Conservation (phyloP, 2,113 vertebrate species). For the Lethenteron camtschaticum region DNA sequence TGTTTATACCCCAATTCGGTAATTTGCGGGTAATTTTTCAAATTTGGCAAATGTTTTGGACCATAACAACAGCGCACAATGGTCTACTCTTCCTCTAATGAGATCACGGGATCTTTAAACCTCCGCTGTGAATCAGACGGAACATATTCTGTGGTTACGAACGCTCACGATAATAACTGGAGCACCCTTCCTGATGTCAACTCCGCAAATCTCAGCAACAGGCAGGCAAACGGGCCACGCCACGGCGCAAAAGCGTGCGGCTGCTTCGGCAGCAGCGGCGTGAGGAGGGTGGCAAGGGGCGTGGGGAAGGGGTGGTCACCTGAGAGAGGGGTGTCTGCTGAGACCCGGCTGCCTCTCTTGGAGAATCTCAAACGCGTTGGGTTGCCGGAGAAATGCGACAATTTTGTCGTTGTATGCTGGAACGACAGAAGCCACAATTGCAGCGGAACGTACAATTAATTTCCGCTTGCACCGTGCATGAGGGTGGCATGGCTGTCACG, state of each 20-base stretch:
- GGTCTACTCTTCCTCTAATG: too few relatives aligned
- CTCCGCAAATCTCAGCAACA: not conserved
- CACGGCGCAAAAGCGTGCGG: not conserved
- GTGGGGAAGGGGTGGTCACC: conserved; percentile 22
- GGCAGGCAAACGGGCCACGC: not conserved
- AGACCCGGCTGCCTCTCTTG: conserved; percentile 84
- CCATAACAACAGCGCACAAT: too few relatives aligned
- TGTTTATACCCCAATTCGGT: too few relatives aligned
- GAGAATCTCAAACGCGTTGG: conserved; percentile 87
- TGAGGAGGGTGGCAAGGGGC: not conserved
- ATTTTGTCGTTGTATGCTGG: conserved; percentile 97
- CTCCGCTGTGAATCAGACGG: too few relatives aligned
- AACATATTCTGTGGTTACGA: too few relatives aligned
- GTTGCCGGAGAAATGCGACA: conserved; percentile 81
- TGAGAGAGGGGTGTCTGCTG: conserved; percentile 62
- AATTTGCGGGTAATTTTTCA: too few relatives aligned
- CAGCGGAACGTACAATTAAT: conserved; percentile 7
- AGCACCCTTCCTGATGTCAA: too few relatives aligned
- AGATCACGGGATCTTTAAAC: too few relatives aligned
- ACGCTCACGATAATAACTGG: too few relatives aligned
- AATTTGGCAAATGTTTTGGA: too few relatives aligned
- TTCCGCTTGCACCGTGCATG: not conserved
- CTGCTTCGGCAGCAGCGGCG: not conserved
- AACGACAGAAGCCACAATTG: conserved; percentile 11
- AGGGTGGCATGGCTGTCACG: too few relatives aligned